phyloP scores from a whole-genome alignment of 2,113 vertebrate species.

The Machaerirhynchus nigripectus region DNA sequence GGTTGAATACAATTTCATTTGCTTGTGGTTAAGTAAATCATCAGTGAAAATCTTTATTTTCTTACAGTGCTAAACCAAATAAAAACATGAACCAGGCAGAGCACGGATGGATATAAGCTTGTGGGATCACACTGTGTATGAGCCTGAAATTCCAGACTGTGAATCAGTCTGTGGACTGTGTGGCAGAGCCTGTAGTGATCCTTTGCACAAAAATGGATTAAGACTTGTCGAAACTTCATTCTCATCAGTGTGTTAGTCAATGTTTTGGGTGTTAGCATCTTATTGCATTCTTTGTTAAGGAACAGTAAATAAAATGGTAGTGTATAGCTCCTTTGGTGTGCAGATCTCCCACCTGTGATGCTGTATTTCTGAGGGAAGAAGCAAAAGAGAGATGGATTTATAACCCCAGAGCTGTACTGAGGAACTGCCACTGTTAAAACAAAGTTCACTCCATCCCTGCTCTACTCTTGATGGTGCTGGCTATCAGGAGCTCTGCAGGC shows the following conservation, averaged over 20 bases:
- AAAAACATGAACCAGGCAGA: background rate
- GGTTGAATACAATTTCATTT: background rate
- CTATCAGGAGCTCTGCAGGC: background rate
- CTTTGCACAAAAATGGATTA: constrained; percentile 16
- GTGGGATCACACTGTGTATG: background rate
- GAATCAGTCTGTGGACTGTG: background rate
- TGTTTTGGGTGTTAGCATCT: background rate
- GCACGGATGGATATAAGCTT: background rate
- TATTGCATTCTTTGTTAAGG: background rate
- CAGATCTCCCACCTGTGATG: background rate
- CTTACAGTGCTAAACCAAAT: background rate
- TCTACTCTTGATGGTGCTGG: background rate
- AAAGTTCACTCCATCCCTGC: background rate
- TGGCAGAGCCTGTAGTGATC: background rate
- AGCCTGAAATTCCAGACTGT: constrained; percentile 39
- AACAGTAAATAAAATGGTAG: background rate
- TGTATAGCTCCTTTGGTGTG: background rate
- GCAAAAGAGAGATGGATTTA: background rate
- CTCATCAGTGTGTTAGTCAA: background rate
- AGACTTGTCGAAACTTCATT: background rate
- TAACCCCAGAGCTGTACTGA: background rate
- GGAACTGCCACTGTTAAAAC: background rate
- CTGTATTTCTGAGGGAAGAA: background rate
- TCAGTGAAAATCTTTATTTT: background rate
- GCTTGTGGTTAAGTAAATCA: background rate